Evolutionary conservation across 2,797 vertebrate genomes (phyloP).

Genomic region (Sylvilagus floridanus): DNA sequence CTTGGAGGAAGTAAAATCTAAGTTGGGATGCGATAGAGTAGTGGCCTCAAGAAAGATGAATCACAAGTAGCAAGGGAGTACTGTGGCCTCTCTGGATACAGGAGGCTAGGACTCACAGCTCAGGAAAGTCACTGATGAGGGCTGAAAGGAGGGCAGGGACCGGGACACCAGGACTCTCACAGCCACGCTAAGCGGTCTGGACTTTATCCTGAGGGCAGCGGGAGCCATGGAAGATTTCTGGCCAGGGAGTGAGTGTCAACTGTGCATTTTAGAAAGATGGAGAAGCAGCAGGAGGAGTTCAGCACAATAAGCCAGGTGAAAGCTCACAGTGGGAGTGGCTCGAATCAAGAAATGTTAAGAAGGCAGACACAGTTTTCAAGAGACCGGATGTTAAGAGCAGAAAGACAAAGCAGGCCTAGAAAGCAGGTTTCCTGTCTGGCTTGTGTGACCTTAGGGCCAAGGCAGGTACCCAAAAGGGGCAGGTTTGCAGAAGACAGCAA

Average conservation of each 20-base stretch:
- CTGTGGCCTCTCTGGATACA: neutral
- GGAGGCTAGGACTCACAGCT: neutral
- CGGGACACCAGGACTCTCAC: neutral
- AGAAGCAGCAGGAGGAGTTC: constrained; percentile 8
- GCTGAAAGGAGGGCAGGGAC: constrained; percentile 13
- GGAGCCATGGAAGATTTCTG: constrained; percentile 11
- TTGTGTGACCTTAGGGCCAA: neutral
- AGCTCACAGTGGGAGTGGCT: neutral
- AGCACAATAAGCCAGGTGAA: neutral
- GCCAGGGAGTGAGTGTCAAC: constrained; percentile 40
- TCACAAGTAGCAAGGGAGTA: neutral
- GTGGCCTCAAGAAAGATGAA: neutral
- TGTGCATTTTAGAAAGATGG: constrained; percentile 15
- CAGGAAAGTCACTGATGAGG: neutral
- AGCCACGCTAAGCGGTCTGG: constrained; percentile 35
- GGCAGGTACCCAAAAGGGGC: constrained; percentile 6
- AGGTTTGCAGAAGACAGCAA: neutral
- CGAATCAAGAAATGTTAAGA: neutral
- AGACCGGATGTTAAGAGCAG: neutral
- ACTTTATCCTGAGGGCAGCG: constrained; percentile 50
- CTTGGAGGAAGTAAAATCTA: constrained; percentile 51
- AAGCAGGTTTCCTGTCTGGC: constrained; percentile 13
- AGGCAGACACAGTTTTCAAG: neutral
- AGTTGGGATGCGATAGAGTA: constrained; percentile 14
- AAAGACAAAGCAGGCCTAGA: constrained; percentile 26